Percentiles rank a stretch among this genome's conserved stretches.
These are phyloP conservation scores for Drosophila nigricruria DNA, from an alignment of 2,888 invertebrate species.

Conservation along the genomic window DNA sequence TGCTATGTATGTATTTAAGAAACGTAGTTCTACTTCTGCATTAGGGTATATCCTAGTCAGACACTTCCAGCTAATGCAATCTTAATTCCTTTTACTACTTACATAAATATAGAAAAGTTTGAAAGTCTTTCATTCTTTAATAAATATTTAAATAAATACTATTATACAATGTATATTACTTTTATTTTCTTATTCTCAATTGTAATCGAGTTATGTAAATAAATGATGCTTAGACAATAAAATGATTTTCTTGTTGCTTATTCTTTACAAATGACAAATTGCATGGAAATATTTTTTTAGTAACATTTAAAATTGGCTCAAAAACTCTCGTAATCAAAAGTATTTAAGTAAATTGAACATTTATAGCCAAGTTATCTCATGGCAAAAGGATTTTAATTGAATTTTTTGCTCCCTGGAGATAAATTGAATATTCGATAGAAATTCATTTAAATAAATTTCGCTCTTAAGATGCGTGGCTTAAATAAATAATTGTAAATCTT, in stretches of 20 bases:
- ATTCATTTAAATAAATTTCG: constrained; percentile 4
- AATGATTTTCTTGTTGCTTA: no score
- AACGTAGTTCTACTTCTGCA: no score
- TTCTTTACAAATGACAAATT: background rate
- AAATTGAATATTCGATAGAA: constrained; percentile 11
- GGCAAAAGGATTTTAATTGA: background rate
- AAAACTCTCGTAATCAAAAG: background rate
- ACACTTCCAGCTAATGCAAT: no score
- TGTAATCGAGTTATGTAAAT: no score
- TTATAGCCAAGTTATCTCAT: background rate
- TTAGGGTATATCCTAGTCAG: no score
- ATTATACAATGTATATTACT: background rate
- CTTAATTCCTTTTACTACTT: no score
- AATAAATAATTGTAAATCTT: constrained; percentile 1
- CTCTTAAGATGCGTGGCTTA: background rate
- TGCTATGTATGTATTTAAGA: no score
- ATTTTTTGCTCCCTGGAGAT: background rate
- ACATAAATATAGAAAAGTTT: no score
- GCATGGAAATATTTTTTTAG: background rate
- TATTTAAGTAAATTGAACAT: background rate
- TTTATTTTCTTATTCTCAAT: background rate
- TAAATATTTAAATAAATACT: background rate
- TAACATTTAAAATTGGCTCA: background rate
- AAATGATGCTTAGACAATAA: no score
- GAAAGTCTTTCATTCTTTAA: background rate